A percentile compares a stretch with the other conserved stretches of the same genome.
Conservation (phyloP, 2,888 invertebrate species). For the Acheta domesticus region DNA sequence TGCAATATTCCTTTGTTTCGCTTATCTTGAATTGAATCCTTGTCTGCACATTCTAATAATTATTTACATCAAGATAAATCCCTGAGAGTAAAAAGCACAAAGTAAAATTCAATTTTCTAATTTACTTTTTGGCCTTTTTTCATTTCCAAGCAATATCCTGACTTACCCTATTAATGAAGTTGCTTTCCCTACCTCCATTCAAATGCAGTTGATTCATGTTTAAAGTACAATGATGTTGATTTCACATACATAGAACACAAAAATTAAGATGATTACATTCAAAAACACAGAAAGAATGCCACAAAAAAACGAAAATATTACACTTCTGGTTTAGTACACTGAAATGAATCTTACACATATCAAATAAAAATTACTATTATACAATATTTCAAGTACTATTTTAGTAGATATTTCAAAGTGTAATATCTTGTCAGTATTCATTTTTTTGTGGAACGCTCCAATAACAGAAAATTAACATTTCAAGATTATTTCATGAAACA, state of each 20-base stretch:
- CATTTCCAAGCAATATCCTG: no score
- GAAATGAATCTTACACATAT: no score
- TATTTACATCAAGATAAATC: conserved; percentile 26
- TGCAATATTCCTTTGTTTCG: background rate
- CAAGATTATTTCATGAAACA: background rate
- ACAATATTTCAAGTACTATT: no score
- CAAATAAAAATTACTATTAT: no score
- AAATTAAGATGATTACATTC: background rate
- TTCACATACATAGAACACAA: background rate
- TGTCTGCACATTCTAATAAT: conserved; percentile 22
- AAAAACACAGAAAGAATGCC: no score
- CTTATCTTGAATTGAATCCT: conserved; percentile 12
- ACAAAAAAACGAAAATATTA: no score
- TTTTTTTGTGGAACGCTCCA: no score
- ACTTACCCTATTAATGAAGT: background rate
- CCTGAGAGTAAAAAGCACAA: conserved; percentile 29
- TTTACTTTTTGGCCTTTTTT: no score
- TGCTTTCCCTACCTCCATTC: conserved; percentile 24
- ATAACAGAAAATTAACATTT: no score
- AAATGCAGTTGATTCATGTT: conserved; percentile 28
- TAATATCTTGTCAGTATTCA: no score
- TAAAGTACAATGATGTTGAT: background rate
- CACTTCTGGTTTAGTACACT: no score
- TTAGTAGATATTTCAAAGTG: no score
- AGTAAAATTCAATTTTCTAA: conserved; percentile 6